Evolutionary conservation across 1,140 invertebrate genomes (phyloP).

Genomic region (Odontomachus brunneus): DNA sequence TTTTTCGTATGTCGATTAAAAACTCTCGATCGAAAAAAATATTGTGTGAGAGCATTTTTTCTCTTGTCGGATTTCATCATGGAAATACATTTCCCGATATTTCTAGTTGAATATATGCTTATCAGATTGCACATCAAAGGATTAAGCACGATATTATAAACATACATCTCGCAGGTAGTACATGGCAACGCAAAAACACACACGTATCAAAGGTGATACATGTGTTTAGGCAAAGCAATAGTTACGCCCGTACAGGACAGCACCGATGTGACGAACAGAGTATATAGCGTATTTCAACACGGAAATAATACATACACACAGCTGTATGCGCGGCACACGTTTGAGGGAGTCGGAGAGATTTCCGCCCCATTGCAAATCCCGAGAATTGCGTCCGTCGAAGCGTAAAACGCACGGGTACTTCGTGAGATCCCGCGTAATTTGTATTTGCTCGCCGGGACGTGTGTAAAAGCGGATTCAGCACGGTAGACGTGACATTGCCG

Average conservation of each 20-base stretch:
- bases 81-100: not conserved
- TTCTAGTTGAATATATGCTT: constrained; percentile 3
- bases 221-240: constrained; percentile 26
- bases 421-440: constrained; percentile 72
- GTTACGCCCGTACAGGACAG: not conserved
- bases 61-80: not conserved
- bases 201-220: constrained; percentile 32
- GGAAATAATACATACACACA: constrained; percentile 41
- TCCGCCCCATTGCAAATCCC: constrained; percentile 72
- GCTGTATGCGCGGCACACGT: constrained; percentile 4
- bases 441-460: constrained; percentile 69
- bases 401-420: constrained; percentile 70
- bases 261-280: constrained; percentile 7
- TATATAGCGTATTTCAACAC: constrained; percentile 4
- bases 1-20: not conserved
- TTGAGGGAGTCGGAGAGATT: constrained; percentile 41
- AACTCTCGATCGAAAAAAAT: no score
- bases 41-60: not conserved
- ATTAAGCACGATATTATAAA: constrained; percentile 27
- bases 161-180: constrained; percentile 5
- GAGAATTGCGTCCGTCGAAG: constrained; percentile 74
- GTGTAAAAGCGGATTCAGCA: constrained; percentile 72
- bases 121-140: not conserved
- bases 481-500: constrained; percentile 63
- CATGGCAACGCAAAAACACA: constrained; percentile 4